phyloP scores from a whole-genome alignment of 2,888 invertebrate species.

The Tetragonula carbonaria region DNA sequence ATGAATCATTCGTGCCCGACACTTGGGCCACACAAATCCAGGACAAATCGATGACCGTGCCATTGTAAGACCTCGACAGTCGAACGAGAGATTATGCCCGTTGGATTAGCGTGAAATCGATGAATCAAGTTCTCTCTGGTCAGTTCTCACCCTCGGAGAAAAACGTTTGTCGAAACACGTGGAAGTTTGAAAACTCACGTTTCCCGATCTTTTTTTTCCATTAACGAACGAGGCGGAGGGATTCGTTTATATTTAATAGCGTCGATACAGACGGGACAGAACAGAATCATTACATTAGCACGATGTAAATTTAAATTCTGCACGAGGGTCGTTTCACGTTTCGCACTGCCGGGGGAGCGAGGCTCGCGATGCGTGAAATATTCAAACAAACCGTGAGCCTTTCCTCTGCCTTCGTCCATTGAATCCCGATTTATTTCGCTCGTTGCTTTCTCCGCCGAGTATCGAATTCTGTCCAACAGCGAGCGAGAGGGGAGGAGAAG shows the following conservation, averaged over 20 bases:
- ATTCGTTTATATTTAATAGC: no score
- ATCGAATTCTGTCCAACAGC: slow-evolving; percentile 6
- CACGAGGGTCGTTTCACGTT: neutral
- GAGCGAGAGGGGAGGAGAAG: no score
- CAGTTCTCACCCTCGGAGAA: neutral
- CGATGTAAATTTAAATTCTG: neutral
- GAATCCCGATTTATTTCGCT: neutral
- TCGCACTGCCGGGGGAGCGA: neutral
- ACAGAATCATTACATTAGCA: neutral
- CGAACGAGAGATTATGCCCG: slow-evolving; percentile 50
- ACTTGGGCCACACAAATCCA: slow-evolving; percentile 20
- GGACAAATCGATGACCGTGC: slow-evolving; percentile 61
- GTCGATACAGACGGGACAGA: no score
- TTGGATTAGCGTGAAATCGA: slow-evolving; percentile 63
- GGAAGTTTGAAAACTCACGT: no score
- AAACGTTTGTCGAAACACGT: no score
- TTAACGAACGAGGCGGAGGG: no score
- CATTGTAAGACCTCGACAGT: slow-evolving; percentile 52
- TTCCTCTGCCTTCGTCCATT: neutral
- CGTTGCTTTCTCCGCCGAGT: neutral
- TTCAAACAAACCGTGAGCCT: neutral
- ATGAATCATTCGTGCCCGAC: slow-evolving; percentile 38
- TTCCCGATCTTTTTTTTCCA: no score
- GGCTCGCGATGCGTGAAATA: slow-evolving; percentile 5
- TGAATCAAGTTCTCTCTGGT: slow-evolving; percentile 24